Conservation (phyloP, 2,113 vertebrate genomes). For the Mormyrus iriodes region DNA sequence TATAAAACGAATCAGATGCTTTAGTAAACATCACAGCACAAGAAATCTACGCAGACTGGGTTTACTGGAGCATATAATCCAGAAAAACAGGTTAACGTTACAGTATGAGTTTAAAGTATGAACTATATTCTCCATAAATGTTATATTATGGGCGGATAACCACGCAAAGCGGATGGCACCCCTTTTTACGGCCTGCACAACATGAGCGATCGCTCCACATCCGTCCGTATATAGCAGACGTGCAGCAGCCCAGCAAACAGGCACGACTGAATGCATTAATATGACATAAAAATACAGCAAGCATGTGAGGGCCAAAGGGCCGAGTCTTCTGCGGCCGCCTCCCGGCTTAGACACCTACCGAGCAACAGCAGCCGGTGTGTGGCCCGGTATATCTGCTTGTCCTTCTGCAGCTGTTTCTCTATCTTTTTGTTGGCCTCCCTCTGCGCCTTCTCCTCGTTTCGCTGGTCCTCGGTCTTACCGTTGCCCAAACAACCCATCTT, state of each 20-base stretch:
- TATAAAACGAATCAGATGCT: not conserved
- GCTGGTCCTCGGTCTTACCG: conserved; percentile 92
- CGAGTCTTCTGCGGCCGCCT: not conserved
- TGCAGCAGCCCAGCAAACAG: not conserved
- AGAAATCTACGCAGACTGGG: not conserved
- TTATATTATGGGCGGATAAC: not conserved
- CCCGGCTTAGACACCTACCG: conserved; percentile 62
- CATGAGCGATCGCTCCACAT: not conserved
- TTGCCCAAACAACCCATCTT: conserved; percentile 89
- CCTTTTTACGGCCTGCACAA: not conserved
- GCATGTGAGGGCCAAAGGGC: not conserved
- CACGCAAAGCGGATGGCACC: not conserved
- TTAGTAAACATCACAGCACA: not conserved
- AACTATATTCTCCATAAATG: not conserved
- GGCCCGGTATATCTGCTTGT: conserved; percentile 89
- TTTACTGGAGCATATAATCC: not conserved
- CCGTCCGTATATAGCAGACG: not conserved
- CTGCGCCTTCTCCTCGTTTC: conserved; percentile 87
- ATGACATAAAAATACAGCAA: not conserved
- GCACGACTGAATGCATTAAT: not conserved
- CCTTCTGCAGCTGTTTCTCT: conserved; percentile 90
- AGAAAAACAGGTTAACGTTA: not conserved
- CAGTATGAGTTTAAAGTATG: not conserved
- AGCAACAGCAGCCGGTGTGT: conserved; percentile 87
- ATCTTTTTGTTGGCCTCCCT: conserved; percentile 90